Evolutionary conservation across 2,113 vertebrate genomes (phyloP), one percentile per base, ranked within the genome.

Genomic region (Eulemur macaco): DNA sequence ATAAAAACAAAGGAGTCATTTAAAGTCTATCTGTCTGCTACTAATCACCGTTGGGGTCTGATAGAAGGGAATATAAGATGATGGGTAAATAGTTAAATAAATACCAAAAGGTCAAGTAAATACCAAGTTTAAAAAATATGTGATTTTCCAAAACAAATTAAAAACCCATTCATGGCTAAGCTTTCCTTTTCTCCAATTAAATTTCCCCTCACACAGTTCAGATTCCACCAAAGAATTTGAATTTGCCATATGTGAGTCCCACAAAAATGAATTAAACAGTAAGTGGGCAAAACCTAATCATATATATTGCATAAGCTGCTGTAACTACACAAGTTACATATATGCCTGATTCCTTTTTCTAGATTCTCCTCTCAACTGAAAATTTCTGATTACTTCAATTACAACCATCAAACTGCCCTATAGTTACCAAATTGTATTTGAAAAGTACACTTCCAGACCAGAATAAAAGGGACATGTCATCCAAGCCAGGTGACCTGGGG

Each of bases 21-120:
- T 88, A 77, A 95, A 69, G 45, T 52, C 58, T 88, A n/a, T 56
- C 50, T 86, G 27, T 58, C 39, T 58, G 25, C n/a, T 64, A 56
- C 47, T 73, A 81, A 84, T 83, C 52, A 95, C 45, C 66, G 20
- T 3, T 90, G 74, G n/a, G 18, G 54, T 52, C 39, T 45, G 20
- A 83, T 0, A 25, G 18, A 50, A 80, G 25, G 13, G 8, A 81
- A 42, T 54, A 63, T 8, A 9, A 15, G 9, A 39, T 85, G 15
- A 93, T 31, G n/a, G 23, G 11, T 42, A 47, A 54, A 64, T 25
- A 45, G 52, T n/a, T 77, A 83, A 95, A 80, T 50, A 85, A 95
- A 83, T 50, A 84, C 27, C 45, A 52, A 93, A 81, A 95, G 21
- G 29, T 78, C 84, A 92, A 77, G n/a, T 58, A 69, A 95, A 60